phyloP scores from a whole-genome alignment of 1,140 invertebrate species.

The Belonocnema kinseyi region DNA sequence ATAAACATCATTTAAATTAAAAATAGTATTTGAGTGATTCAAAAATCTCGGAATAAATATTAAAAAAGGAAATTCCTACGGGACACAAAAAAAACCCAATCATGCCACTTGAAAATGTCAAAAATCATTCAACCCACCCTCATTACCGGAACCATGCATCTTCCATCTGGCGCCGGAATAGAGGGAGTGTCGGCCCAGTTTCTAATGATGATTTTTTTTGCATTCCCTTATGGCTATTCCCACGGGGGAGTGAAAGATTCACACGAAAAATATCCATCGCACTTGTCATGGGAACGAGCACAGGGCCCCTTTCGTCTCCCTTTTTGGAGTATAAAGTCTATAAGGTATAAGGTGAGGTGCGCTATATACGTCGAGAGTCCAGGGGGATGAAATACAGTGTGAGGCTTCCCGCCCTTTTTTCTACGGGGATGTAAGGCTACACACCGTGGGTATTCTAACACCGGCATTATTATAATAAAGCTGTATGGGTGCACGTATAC shows the following conservation, averaged over 20 bases:
- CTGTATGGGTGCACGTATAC: not conserved
- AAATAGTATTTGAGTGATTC: too few relatives aligned
- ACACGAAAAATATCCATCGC: slow-evolving; percentile 67
- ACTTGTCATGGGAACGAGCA: slow-evolving; percentile 75
- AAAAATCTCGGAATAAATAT: too few relatives aligned
- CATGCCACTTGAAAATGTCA: too few relatives aligned
- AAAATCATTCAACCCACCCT: too few relatives aligned
- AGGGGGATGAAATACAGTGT: slow-evolving; percentile 39
- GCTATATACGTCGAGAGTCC: not conserved
- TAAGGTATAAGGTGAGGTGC: slow-evolving; percentile 25
- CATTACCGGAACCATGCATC: too few relatives aligned
- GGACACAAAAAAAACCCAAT: too few relatives aligned
- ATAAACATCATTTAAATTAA: too few relatives aligned
- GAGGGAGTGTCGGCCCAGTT: not conserved
- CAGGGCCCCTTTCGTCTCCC: slow-evolving; percentile 38
- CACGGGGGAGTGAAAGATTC: slow-evolving; percentile 73
- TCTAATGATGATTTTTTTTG: slow-evolving; percentile 11
- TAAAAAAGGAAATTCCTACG: too few relatives aligned
- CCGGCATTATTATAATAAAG: slow-evolving; percentile 4
- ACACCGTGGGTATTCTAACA: slow-evolving; percentile 7
- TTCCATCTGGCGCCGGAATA: not conserved
- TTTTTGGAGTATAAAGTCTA: slow-evolving; percentile 35
- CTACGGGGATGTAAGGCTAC: not conserved
- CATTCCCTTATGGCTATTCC: slow-evolving; percentile 57
- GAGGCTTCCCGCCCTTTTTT: slow-evolving; percentile 46